Evolutionary conservation across 2,888 invertebrate species (phyloP).

Genomic region (Fissipunctia ypsillon): DNA sequence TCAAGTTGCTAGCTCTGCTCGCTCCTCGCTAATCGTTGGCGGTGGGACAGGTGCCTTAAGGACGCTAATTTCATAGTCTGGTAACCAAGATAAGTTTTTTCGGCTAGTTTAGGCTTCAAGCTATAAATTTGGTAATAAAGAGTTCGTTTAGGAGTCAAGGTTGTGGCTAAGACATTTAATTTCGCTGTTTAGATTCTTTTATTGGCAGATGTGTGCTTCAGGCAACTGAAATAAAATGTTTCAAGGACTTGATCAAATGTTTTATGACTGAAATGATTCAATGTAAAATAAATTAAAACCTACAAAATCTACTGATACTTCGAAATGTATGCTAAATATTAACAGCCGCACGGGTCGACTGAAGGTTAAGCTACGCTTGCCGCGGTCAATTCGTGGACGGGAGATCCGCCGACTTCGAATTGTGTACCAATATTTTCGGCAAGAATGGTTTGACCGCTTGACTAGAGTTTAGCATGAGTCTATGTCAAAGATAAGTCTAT

Average conservation of each 20-base stretch:
- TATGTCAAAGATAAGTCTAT: neutral
- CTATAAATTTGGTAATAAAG: slow-evolving; percentile 40
- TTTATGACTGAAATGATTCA: slow-evolving; percentile 4
- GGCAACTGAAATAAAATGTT: slow-evolving; percentile 6
- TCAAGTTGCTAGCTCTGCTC: neutral
- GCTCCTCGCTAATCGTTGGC: neutral
- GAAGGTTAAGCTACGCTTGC: too few species aligned
- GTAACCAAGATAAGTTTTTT: slow-evolving; percentile 37
- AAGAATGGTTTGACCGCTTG: neutral
- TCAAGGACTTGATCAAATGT: slow-evolving; percentile 18
- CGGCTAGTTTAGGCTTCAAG: neutral
- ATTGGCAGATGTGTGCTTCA: slow-evolving; percentile 11
- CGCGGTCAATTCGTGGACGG: too few species aligned
- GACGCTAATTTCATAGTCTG: slow-evolving; percentile 39
- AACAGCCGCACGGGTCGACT: too few species aligned
- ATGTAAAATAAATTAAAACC: neutral
- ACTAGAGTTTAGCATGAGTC: neutral
- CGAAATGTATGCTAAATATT: too few species aligned
- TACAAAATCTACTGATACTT: neutral
- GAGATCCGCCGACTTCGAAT: too few species aligned
- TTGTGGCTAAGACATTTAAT: slow-evolving; percentile 7
- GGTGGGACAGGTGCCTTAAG: neutral
- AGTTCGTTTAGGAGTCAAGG: slow-evolving; percentile 54
- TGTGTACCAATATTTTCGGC: neutral
- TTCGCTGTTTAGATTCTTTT: slow-evolving; percentile 12